Percentiles rank a stretch among this genome's conserved stretches.
Conservation (phyloP, 2,888 invertebrate genomes). For the Myathropa florea region DNA sequence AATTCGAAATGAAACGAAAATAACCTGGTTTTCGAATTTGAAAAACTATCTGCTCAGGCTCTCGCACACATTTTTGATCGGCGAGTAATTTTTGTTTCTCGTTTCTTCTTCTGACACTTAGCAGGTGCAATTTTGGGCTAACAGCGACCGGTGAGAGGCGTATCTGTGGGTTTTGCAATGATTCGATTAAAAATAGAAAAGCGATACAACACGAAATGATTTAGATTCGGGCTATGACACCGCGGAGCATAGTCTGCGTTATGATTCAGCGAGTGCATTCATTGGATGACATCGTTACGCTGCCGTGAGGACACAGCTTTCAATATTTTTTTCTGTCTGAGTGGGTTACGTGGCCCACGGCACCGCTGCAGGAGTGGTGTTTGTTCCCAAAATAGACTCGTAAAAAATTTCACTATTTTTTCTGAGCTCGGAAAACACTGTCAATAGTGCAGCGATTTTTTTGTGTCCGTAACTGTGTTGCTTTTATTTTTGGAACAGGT, state of each 20-base stretch:
- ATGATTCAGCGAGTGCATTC: background rate
- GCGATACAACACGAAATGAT: background rate
- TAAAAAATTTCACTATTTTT: background rate
- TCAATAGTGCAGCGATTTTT: background rate
- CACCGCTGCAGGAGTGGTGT: too few relatives aligned
- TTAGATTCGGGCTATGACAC: slow-evolving; percentile 47
- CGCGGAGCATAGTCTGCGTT: too few relatives aligned
- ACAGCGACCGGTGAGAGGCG: background rate
- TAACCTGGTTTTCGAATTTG: slow-evolving; percentile 49
- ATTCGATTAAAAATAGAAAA: slow-evolving; percentile 57
- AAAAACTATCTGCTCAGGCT: slow-evolving; percentile 32
- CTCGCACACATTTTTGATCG: background rate
- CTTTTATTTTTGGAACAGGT: background rate
- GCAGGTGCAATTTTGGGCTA: slow-evolving; percentile 49
- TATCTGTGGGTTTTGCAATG: slow-evolving; percentile 25
- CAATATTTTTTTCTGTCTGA: background rate
- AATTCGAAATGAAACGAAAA: slow-evolving; percentile 65
- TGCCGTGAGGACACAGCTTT: background rate
- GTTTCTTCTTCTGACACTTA: slow-evolving; percentile 27
- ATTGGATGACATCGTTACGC: background rate
- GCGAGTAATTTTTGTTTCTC: background rate
- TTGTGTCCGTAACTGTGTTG: background rate
- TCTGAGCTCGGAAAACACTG: background rate
- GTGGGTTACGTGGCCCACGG: background rate
- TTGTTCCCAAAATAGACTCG: background rate